A percentile compares a stretch with the other conserved stretches of the same genome.
These are phyloP conservation scores for Anas georgica DNA, from an alignment of 2,797 vertebrate genomes.

Conservation along the genomic window DNA sequence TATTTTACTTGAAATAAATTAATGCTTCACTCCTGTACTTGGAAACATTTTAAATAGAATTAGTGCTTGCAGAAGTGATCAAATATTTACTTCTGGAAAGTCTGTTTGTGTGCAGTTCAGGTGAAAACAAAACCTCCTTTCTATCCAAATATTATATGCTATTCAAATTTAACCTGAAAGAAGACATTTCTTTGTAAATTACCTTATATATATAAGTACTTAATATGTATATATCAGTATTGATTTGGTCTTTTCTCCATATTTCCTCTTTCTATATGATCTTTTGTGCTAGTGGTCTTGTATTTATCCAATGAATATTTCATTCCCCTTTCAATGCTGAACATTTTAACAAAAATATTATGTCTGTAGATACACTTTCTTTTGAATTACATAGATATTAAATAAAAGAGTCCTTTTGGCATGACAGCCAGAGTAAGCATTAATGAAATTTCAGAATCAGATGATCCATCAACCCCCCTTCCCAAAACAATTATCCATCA, in stretches of 20 bases:
- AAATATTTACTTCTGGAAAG: not conserved
- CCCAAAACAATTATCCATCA: not conserved
- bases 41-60: not conserved
- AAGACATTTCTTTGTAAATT: not conserved
- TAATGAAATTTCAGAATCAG: not conserved
- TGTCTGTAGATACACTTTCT: not conserved
- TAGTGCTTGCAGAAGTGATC: not conserved
- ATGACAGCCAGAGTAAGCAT: not conserved
- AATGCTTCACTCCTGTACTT: not conserved
- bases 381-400: not conserved
- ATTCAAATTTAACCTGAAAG: not conserved
- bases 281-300: not conserved
- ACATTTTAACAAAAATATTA: not conserved
- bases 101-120: not conserved
- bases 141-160: not conserved
- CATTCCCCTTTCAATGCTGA: not conserved
- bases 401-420: not conserved
- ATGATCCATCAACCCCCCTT: not conserved
- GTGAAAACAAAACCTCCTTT: not conserved
- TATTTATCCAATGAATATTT: not conserved
- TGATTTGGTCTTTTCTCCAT: not conserved
- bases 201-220: not conserved
- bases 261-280: not conserved
- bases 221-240: too few relatives aligned
- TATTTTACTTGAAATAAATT: not conserved